Percentiles rank a stretch among this genome's conserved stretches.
Conservation (phyloP, 2,797 vertebrate genomes). For the Chiloscyllium punctatum region DNA sequence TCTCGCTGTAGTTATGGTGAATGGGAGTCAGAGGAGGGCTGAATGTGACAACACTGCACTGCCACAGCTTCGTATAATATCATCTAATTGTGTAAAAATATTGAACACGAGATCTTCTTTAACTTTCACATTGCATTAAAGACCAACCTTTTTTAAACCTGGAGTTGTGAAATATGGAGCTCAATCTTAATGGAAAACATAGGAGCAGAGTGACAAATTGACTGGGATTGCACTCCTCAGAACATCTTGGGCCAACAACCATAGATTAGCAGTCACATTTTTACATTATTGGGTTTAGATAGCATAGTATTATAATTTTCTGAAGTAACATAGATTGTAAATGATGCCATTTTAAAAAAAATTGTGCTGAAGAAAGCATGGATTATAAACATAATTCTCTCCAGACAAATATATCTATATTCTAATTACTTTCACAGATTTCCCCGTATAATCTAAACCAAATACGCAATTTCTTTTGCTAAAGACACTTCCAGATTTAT, state of each 20-base stretch:
- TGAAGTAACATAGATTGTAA: background rate
- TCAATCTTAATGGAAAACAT: no score
- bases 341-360: background rate
- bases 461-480: background rate
- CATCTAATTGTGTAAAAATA: background rate
- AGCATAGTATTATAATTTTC: background rate
- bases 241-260: background rate
- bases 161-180: no score
- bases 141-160: background rate
- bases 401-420: background rate
- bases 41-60: background rate
- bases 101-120: background rate
- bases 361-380: background rate
- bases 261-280: background rate
- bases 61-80: background rate
- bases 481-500: background rate
- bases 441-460: background rate
- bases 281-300: no score
- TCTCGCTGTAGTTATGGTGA: background rate
- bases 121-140: background rate
- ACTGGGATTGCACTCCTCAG: no score
- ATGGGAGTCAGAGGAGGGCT: background rate
- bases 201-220: no score
- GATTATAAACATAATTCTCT: background rate
- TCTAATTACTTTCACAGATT: background rate